These are phyloP conservation scores for Formica exsecta DNA, from an alignment of 1,140 invertebrate species.

Conservation along the genomic window DNA sequence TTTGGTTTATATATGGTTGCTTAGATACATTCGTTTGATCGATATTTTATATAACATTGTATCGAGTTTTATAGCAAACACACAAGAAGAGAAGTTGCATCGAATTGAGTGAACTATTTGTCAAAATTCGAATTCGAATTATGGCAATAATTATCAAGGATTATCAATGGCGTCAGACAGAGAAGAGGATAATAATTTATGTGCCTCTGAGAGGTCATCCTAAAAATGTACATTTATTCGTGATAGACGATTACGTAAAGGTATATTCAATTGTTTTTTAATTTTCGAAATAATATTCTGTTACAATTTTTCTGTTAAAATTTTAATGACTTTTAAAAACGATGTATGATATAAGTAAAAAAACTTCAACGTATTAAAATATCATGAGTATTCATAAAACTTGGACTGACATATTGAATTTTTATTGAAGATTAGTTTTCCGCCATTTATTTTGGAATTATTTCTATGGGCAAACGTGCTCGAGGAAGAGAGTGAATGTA, in stretches of 20 bases:
- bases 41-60: constrained; percentile 57
- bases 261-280: constrained; percentile 75
- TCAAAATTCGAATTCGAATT: constrained; percentile 57
- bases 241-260: constrained; percentile 89
- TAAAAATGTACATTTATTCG: constrained; percentile 89
- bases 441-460: constrained; percentile 90
- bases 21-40: constrained; percentile 72
- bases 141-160: constrained; percentile 90
- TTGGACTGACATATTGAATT: not conserved
- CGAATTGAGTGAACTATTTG: constrained; percentile 4
- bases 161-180: constrained; percentile 90
- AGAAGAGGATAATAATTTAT: constrained; percentile 86
- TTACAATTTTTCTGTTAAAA: not conserved
- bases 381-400: not conserved
- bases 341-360: not conserved
- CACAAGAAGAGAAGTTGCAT: not conserved
- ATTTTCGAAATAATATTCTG: not conserved
- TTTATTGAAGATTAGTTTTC: constrained; percentile 87
- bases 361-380: not conserved
- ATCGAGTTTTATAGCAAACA: not conserved
- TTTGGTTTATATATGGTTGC: not conserved
- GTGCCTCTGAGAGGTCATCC: constrained; percentile 87
- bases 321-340: not conserved
- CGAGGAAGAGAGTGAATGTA: constrained; percentile 88
- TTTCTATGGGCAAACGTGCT: constrained; percentile 88